Percentiles rank a stretch among this genome's conserved stretches.
Conservation (phyloP, 1,140 invertebrate genomes). For the Hylaeus anthracinus region DNA sequence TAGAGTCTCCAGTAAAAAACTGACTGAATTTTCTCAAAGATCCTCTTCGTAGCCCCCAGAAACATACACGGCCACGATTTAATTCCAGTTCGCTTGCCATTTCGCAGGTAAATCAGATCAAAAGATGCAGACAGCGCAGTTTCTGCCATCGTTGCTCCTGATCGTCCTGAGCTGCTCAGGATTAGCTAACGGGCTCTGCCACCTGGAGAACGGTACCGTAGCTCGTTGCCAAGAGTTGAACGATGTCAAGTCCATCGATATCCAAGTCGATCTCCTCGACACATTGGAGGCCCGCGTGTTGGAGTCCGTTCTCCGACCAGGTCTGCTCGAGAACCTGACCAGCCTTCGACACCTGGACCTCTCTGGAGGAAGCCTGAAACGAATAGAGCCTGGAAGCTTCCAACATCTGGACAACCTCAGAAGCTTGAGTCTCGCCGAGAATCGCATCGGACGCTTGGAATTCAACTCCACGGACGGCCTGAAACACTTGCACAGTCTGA, state of each 20-base stretch:
- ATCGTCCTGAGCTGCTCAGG: slow-evolving; percentile 57
- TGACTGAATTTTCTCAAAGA: no score
- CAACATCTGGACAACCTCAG: slow-evolving; percentile 57
- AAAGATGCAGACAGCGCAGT: slow-evolving; percentile 65
- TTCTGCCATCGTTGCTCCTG: slow-evolving; percentile 59
- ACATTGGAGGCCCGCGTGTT: slow-evolving; percentile 51
- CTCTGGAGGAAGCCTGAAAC: slow-evolving; percentile 65
- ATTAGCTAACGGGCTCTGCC: slow-evolving; percentile 61
- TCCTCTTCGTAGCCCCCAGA: no score
- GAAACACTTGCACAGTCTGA: slow-evolving; percentile 66
- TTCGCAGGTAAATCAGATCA: slow-evolving; percentile 64
- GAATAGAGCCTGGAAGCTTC: slow-evolving; percentile 69
- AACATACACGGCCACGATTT: no score
- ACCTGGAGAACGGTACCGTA: slow-evolving; percentile 51
- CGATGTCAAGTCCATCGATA: slow-evolving; percentile 69
- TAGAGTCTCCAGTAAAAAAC: no score
- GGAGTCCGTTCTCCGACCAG: slow-evolving; percentile 46
- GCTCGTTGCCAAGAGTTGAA: slow-evolving; percentile 71
- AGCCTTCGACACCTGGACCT: slow-evolving; percentile 72
- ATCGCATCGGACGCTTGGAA: slow-evolving; percentile 67
- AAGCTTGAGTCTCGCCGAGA: slow-evolving; percentile 71
- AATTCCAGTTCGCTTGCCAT: slow-evolving; percentile 13
- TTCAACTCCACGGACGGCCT: slow-evolving; percentile 67
- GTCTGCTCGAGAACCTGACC: slow-evolving; percentile 64
- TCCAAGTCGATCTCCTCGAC: slow-evolving; percentile 60